These are phyloP conservation scores for Tinamus major DNA, from an alignment of 2,797 vertebrate genomes.

Conservation along the genomic window DNA sequence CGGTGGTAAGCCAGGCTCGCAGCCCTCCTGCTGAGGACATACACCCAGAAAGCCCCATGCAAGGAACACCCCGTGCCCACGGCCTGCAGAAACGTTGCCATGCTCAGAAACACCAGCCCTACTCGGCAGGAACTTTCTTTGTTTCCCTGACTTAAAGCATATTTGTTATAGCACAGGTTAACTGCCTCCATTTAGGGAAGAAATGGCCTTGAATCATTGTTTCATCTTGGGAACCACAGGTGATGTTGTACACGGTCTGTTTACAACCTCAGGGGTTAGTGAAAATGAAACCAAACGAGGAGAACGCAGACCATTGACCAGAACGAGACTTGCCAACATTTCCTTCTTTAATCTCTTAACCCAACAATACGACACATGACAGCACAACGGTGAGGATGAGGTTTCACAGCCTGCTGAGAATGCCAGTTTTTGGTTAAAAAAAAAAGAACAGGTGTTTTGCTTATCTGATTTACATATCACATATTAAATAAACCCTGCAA, in stretches of 20 bases:
- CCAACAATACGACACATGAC: constrained; percentile 43
- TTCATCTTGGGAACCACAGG: constrained; percentile 73
- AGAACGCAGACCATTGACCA: constrained; percentile 59
- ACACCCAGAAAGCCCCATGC: neutral
- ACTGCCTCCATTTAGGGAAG: constrained; percentile 58
- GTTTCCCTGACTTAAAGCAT: constrained; percentile 14
- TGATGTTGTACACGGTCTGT: constrained; percentile 65
- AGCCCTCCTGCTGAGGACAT: neutral
- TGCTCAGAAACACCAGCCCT: constrained; percentile 40
- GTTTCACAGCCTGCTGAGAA: constrained; percentile 38
- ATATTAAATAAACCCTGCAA: constrained; percentile 60
- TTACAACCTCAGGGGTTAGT: constrained; percentile 67
- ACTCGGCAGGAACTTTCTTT: constrained; percentile 29
- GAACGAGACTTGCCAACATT: constrained; percentile 53
- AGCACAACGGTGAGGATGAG: constrained; percentile 28
- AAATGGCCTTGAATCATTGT: constrained; percentile 58
- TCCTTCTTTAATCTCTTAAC: constrained; percentile 72
- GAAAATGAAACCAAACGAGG: constrained; percentile 69
- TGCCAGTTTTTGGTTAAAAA: constrained; percentile 41
- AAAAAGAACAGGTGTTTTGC: neutral
- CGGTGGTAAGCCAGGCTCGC: neutral
- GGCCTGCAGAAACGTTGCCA: accelerated
- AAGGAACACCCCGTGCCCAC: neutral
- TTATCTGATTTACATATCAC: constrained; percentile 53
- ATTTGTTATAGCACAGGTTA: constrained; percentile 67